Percentiles rank a stretch among this genome's conserved stretches.
Evolutionary conservation across 2,888 invertebrate genomes (phyloP).

Genomic region (Cataglyphis livida): DNA sequence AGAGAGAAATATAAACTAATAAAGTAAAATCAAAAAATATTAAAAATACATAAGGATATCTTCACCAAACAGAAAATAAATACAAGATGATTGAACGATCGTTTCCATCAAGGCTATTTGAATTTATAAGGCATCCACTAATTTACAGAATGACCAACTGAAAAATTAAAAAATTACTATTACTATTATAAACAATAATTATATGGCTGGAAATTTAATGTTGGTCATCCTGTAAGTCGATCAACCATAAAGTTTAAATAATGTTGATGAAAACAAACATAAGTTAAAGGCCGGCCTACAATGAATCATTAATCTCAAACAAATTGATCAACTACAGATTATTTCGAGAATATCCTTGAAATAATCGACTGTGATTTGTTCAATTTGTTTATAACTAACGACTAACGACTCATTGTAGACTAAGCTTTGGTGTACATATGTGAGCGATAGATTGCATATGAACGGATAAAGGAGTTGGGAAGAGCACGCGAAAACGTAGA

Average conservation of each 20-base stretch:
- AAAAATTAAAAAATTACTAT: neutral
- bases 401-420: too few species aligned
- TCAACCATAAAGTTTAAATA: neutral
- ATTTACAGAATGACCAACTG: neutral
- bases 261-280: neutral
- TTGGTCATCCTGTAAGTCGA: neutral
- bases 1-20: neutral
- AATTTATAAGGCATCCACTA: neutral
- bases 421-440: neutral
- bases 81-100: neutral
- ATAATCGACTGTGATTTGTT: too few species aligned
- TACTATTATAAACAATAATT: too few species aligned
- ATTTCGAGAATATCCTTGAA: too few species aligned
- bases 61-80: neutral
- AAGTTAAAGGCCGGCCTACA: neutral
- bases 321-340: too few species aligned
- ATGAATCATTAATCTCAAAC: too few species aligned
- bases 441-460: slow-evolving; percentile 63
- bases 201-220: neutral
- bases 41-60: neutral
- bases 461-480: slow-evolving; percentile 69
- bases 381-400: too few species aligned
- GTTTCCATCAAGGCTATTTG: neutral
- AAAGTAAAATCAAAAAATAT: slow-evolving; percentile 20
- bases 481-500: slow-evolving; percentile 64